Base-by-base conservation (phyloP, 2,888 invertebrate genomes). In the Mesochorus sp. region DNA sequence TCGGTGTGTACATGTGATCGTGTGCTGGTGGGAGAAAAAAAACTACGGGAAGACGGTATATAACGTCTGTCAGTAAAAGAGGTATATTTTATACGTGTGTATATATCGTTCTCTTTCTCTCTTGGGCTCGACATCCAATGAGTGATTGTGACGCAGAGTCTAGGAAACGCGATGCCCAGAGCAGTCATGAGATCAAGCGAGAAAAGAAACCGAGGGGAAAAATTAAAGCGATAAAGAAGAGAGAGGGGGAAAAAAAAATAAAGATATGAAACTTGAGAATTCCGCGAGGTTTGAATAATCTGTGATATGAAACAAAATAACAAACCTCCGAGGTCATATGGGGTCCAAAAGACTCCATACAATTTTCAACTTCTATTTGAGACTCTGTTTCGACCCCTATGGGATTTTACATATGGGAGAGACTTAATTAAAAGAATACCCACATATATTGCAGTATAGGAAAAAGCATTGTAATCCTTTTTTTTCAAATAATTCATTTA, bases 231-330 rank as follows among this genome's bases (percentile, higher is more conserved):
- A 47, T 4, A 62, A 62, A 64, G 64, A 59, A 31, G 57, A 66
- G n/a, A n/a, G n/a, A n/a, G n/a, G n/a, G n/a, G n/a, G n/a, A 44
- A 37, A 10, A 19, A 49, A 57, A 10, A 64, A 66, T 39, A 3
- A 47, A 61, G 66, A 80, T 64, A 68, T 47, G 47, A 24, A 39
- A 79, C 42, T 59, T 71, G 26, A 53, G 26, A 26, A 17, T 24
- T 31, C 19, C 10, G 24, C 37, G 34, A 61, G 8, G 51, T 70
- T 39, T 19, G 47, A 4, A 37, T 26, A 24, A 62, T 62, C 24
- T 57, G 39, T 3, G n/a, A 10, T 14, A 12, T 1, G n/a, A n/a
- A n/a, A n/a, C n/a, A n/a, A n/a, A n/a, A n/a, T n/a, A n/a, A n/a
- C n/a, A n/a, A n/a, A n/a, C n/a, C n/a, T n/a, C n/a, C n/a, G n/a